Evolutionary conservation across 2,888 invertebrate species (phyloP).

Genomic region (Meteorus colon): DNA sequence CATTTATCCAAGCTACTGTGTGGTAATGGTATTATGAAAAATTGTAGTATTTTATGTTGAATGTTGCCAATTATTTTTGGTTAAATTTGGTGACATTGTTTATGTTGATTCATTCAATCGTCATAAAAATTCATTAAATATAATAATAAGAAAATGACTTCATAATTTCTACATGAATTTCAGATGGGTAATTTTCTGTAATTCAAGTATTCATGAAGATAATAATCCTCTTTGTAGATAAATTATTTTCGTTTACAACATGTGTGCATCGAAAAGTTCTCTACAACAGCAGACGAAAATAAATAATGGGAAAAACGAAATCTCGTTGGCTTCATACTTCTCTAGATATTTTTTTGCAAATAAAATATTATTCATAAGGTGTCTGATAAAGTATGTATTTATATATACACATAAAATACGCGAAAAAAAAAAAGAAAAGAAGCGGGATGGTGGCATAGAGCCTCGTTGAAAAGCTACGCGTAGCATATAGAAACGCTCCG

Average conservation of each 20-base stretch:
- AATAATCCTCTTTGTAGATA: neutral
- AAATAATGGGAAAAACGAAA: constrained; percentile 5
- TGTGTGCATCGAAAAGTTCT: neutral
- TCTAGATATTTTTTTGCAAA: neutral
- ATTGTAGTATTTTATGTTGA: too few relatives aligned
- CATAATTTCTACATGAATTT: too few relatives aligned
- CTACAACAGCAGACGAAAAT: neutral
- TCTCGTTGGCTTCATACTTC: neutral
- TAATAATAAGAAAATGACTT: too few relatives aligned
- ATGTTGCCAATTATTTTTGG: too few relatives aligned
- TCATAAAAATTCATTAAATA: too few relatives aligned
- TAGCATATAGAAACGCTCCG: constrained; percentile 56
- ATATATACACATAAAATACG: neutral
- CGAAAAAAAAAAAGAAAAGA: constrained; percentile 17
- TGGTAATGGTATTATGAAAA: too few relatives aligned
- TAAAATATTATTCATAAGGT: constrained; percentile 11
- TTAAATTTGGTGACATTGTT: too few relatives aligned
- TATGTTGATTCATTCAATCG: too few relatives aligned
- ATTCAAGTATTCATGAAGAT: neutral
- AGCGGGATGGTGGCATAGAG: constrained; percentile 14
- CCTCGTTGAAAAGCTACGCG: constrained; percentile 41
- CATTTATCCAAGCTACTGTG: too few relatives aligned
- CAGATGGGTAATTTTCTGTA: too few relatives aligned
- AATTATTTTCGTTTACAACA: neutral
- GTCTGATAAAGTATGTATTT: neutral